Evolutionary conservation across 2,797 vertebrate species (phyloP).

Genomic region (Aulostomus chinensis): DNA sequence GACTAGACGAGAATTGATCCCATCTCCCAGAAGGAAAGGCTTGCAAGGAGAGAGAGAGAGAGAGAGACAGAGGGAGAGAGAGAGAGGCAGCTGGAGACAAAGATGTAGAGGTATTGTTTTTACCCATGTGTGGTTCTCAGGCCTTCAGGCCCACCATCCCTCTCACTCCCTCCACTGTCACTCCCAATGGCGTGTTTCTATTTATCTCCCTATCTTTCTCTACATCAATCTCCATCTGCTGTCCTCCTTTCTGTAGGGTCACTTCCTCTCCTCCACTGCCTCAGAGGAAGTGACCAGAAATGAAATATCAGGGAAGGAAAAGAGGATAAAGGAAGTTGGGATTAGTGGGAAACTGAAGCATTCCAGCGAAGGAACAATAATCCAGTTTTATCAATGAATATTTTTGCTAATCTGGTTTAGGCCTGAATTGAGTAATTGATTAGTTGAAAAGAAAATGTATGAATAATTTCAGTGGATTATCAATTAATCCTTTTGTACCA

Average conservation of each 20-base stretch:
- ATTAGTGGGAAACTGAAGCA: too few relatives aligned
- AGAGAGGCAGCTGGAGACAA: constrained; percentile 44
- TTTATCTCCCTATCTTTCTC: constrained; percentile 65
- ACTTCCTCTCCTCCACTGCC: constrained; percentile 43
- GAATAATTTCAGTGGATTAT: too few relatives aligned
- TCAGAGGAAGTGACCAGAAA: constrained; percentile 34
- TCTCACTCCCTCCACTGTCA: constrained; percentile 56
- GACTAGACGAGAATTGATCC: constrained; percentile 84
- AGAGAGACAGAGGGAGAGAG: too few relatives aligned
- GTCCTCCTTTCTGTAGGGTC: constrained; percentile 61
- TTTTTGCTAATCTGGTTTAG: constrained; percentile 2
- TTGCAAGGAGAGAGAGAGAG: constrained; percentile 49
- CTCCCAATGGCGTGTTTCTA: constrained; percentile 69
- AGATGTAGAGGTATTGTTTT: constrained; percentile 69
- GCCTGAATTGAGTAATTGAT: background rate
- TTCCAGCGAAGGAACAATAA: too few relatives aligned
- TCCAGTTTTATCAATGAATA: constrained; percentile 19
- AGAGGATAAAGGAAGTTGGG: background rate
- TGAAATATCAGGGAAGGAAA: constrained; percentile 30
- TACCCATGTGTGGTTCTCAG: constrained; percentile 66
- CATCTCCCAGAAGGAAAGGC: constrained; percentile 72
- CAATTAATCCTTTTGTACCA: too few relatives aligned
- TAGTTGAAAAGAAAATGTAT: too few relatives aligned
- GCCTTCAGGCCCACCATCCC: constrained; percentile 71
- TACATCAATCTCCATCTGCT: constrained; percentile 75